Percentiles rank a stretch among this genome's conserved stretches.
phyloP scores from a whole-genome alignment of 37 sponge, comb jelly and placozoan genomes.

The Trichoplax adhaerens region DNA sequence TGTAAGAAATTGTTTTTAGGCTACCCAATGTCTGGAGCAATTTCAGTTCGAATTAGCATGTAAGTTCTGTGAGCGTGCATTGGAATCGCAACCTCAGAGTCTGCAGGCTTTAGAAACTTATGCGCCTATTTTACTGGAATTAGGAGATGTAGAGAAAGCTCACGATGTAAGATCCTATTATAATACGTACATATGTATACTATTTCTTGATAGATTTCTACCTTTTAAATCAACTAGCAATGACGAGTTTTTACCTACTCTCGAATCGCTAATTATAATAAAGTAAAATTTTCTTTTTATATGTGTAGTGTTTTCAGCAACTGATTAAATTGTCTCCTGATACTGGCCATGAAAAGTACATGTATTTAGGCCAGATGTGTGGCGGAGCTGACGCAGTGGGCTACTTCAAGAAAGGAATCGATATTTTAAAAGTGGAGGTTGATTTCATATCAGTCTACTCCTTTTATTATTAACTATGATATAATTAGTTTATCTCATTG shows the following conservation, averaged over 20 bases:
- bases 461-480: too few relatives aligned
- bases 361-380: constrained; percentile 49
- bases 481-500: too few relatives aligned
- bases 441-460: too few relatives aligned
- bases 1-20: background rate
- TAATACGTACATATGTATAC: background rate
- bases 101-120: constrained; percentile 28
- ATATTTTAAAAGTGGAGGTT: constrained; percentile 13
- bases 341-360: constrained; percentile 41
- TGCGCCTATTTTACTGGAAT: constrained; percentile 38
- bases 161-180: constrained; percentile 25
- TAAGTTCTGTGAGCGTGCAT: constrained; percentile 27
- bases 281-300: background rate
- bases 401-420: constrained; percentile 33
- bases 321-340: constrained; percentile 28
- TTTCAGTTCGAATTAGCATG: constrained; percentile 40
- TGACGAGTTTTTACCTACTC: too few relatives aligned
- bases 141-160: constrained; percentile 30
- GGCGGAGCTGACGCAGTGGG: constrained; percentile 39
- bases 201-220: background rate
- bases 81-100: constrained; percentile 16
- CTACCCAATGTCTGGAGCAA: constrained; percentile 20
- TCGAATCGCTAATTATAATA: background rate
- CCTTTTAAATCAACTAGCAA: background rate
- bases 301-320: background rate